A percentile compares a stretch with the other conserved stretches of the same genome.
Conservation (phyloP, 2,888 invertebrate species). For the Leucophenga montana region DNA sequence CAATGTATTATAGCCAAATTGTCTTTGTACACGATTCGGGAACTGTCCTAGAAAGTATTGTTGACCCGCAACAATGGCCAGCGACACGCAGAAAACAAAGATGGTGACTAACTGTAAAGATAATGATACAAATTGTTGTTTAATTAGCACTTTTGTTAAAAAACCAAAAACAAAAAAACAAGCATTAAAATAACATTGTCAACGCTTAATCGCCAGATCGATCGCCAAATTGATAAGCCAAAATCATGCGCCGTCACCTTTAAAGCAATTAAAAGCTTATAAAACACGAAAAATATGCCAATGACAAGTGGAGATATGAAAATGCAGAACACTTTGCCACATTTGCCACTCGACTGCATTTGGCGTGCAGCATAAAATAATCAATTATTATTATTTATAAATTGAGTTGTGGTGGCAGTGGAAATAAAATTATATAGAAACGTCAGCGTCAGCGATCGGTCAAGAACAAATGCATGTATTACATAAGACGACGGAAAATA, state of each 20-base stretch:
- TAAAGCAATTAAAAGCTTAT: conserved; percentile 47
- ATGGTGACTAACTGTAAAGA: conserved; percentile 66
- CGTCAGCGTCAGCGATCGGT: conserved; percentile 12
- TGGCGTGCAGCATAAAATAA: conserved; percentile 4
- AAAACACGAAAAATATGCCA: conserved; percentile 60
- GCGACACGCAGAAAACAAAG: conserved; percentile 66
- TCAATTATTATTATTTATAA: background rate
- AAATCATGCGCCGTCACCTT: conserved; percentile 1
- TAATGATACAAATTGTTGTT: conserved; percentile 32
- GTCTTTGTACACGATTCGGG: conserved; percentile 49
- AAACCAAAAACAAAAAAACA: conserved; percentile 14
- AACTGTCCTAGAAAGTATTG: conserved; percentile 66
- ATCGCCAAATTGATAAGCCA: background rate
- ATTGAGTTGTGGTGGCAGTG: too few species aligned
- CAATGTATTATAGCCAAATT: conserved; percentile 61
- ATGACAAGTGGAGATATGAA: conserved; percentile 49
- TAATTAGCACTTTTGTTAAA: background rate
- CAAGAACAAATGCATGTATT: conserved; percentile 23
- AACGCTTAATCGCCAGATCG: background rate
- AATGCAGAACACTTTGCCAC: conserved; percentile 4
- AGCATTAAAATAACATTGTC: background rate
- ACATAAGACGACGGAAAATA: background rate
- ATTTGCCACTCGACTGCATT: too few species aligned
- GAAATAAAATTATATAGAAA: conserved; percentile 6
- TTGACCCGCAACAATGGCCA: conserved; percentile 69